Base-by-base conservation (phyloP, 2,888 invertebrate species). In the Synanthedon andrenaeformis region DNA sequence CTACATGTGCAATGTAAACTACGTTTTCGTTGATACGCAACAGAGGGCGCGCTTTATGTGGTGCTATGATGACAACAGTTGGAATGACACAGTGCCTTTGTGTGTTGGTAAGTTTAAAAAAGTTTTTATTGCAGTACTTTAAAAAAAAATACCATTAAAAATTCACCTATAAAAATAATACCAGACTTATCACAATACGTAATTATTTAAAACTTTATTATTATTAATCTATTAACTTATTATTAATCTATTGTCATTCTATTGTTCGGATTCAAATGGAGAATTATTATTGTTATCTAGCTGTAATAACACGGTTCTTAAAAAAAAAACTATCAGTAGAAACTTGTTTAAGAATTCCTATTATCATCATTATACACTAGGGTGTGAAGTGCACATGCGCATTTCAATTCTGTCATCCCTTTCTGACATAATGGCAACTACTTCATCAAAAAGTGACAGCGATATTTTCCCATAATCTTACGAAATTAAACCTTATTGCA, bases 1-100 rank as follows among this genome's bases (percentile, higher is more conserved):
- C 65, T 93, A 91, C 79, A 89, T 90, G 77, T 94, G 94, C 77
- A 90, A 91, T 63, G 88, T 90, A 52, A 92, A 92, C 55, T 90
- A 81, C 66, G 88, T 91, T 70, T 94, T 94, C 75, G 89, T 90
- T 13, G 93, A 93, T 69, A 91, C 90, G n/a, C 83, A 84, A 59
- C 79, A 88, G 72, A 89, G 90, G 72, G 88, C 87, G 67, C 89
- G 91, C 55, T 82, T 89, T 52, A 70, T 94, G 60, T 89, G 87
- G 71, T 94, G 94, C 78, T 88, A 89, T 55, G 89, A 89, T 54
- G 89, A 91, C 60, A 90, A 91, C 64, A 85, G 88, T 63, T 93
- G 93, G 93, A 91, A 91, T 72, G 84, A 85, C 60, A 83, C 88
- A 55, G 76, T 87, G 60, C 91, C 92, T 57, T 79, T 88, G 63